phyloP scores from a whole-genome alignment of 1,140 invertebrate species.

The Drosophila parvula region DNA sequence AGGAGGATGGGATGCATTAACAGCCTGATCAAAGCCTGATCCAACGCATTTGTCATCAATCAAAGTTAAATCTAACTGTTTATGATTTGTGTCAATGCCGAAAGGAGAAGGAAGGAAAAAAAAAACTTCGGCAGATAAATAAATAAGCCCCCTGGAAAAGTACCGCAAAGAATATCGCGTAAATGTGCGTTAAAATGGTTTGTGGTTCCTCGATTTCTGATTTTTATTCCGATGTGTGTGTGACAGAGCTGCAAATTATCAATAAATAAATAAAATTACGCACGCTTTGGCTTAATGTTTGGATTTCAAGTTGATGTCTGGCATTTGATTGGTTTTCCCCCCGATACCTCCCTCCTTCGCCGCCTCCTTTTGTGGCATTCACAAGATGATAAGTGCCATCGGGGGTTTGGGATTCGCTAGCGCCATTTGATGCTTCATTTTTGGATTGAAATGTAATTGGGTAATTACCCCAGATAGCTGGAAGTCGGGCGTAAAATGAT shows the following conservation, averaged over 20 bases:
- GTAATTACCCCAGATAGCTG: conserved; percentile 36
- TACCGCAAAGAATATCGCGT: conserved; percentile 59
- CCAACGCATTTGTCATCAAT: conserved; percentile 57
- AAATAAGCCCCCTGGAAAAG: conserved; percentile 52
- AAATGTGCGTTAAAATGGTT: conserved; percentile 77
- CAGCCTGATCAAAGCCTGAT: conserved; percentile 38
- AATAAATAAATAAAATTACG: conserved; percentile 81
- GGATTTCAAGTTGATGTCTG: conserved; percentile 71
- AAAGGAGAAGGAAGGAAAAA: conserved; percentile 8
- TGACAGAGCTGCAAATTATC: conserved; percentile 76
- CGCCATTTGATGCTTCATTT: conserved; percentile 25
- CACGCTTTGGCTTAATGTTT: conserved; percentile 74
- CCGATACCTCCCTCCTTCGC: neutral
- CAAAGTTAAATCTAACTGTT: conserved; percentile 56
- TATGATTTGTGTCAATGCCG: conserved; percentile 53
- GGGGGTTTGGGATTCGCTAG: neutral
- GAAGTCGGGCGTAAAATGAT: neutral
- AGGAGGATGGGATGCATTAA: conserved; percentile 43
- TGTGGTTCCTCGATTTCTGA: conserved; percentile 37
- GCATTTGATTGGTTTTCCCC: conserved; percentile 70
- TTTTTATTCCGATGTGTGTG: conserved; percentile 39
- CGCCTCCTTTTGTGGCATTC: conserved; percentile 13
- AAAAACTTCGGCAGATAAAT: conserved; percentile 52
- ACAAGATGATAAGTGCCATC: conserved; percentile 17
- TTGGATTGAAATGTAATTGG: conserved; percentile 52